Evolutionary conservation across 2,797 vertebrate genomes (phyloP).

Genomic region (Melanotaenia pygmaea): DNA sequence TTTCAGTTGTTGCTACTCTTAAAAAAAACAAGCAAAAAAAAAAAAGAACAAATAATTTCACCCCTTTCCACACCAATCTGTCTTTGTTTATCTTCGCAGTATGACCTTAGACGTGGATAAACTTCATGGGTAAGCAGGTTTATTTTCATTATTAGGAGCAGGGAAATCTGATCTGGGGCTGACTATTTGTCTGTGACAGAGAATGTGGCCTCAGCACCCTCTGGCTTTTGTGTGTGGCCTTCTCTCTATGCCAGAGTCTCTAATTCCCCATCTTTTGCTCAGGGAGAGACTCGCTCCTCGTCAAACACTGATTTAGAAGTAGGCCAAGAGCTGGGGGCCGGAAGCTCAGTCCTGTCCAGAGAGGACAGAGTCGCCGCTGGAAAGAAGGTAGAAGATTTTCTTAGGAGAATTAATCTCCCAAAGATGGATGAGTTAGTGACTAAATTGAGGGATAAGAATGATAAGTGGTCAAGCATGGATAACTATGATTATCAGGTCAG

Average conservation of each 20-base stretch:
- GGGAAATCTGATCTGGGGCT: conserved; percentile 64
- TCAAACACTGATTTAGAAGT: conserved; percentile 83
- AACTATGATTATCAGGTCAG: conserved; percentile 46
- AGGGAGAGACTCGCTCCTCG: conserved; percentile 73
- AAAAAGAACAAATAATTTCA: conserved; percentile 38
- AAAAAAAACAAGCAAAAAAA: conserved; percentile 13
- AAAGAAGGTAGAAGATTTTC: conserved; percentile 53
- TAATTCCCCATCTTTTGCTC: conserved; percentile 69
- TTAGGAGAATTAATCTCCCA: conserved; percentile 67
- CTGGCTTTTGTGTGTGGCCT: conserved; percentile 71
- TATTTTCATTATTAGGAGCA: conserved; percentile 71
- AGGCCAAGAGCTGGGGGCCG: conserved; percentile 76
- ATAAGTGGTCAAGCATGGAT: conserved; percentile 49
- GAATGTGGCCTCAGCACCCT: conserved; percentile 55
- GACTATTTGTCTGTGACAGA: conserved; percentile 58
- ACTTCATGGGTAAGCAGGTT: conserved; percentile 62
- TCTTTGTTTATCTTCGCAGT: conserved; percentile 58
- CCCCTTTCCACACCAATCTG: conserved; percentile 34
- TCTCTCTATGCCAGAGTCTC: conserved; percentile 58
- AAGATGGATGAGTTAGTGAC: conserved; percentile 64
- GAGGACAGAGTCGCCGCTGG: conserved; percentile 55
- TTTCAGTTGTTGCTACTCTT: conserved; percentile 11
- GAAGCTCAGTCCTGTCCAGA: conserved; percentile 59
- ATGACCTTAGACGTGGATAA: conserved; percentile 48
- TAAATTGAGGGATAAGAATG: conserved; percentile 40